phyloP scores from a whole-genome alignment of 2,888 invertebrate species.

The Dichetophora obliterata region DNA sequence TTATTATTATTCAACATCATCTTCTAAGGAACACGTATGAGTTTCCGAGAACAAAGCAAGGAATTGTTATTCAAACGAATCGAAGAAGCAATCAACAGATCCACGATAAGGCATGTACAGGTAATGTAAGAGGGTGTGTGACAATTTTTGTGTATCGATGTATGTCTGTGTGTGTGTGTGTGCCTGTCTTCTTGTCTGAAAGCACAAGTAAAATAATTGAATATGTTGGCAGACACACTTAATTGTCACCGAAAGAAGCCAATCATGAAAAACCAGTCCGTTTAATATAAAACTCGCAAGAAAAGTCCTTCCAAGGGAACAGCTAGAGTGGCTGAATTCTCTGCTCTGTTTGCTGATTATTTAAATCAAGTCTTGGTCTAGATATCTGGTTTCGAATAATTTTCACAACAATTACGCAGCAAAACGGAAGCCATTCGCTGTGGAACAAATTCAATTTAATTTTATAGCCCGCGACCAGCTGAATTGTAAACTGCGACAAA shows the following conservation, averaged over 20 bases:
- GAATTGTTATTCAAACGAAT: slow-evolving; percentile 13
- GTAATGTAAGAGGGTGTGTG: slow-evolving; percentile 1
- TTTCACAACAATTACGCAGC: slow-evolving; percentile 22
- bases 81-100: slow-evolving; percentile 32
- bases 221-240: slow-evolving; percentile 8
- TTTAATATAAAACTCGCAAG: not conserved
- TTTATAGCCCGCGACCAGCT: slow-evolving; percentile 57
- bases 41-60: slow-evolving; percentile 30
- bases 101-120: slow-evolving; percentile 34
- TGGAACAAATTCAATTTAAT: slow-evolving; percentile 65
- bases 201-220: not conserved
- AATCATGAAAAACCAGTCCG: not conserved
- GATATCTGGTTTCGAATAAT: not conserved
- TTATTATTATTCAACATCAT: slow-evolving; percentile 17
- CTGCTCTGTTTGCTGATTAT: slow-evolving; percentile 15
- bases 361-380: slow-evolving; percentile 12
- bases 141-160: not conserved
- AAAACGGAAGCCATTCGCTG: slow-evolving; percentile 44
- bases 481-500: not conserved
- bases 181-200: not conserved
- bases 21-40: slow-evolving; percentile 4
- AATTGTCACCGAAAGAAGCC: not conserved
- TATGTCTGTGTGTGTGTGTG: not conserved
- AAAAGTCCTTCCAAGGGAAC: not conserved
- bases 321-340: not conserved